These are phyloP conservation scores for Pachydiplax longipennis DNA, from an alignment of 2,888 invertebrate genomes.

Conservation along the genomic window DNA sequence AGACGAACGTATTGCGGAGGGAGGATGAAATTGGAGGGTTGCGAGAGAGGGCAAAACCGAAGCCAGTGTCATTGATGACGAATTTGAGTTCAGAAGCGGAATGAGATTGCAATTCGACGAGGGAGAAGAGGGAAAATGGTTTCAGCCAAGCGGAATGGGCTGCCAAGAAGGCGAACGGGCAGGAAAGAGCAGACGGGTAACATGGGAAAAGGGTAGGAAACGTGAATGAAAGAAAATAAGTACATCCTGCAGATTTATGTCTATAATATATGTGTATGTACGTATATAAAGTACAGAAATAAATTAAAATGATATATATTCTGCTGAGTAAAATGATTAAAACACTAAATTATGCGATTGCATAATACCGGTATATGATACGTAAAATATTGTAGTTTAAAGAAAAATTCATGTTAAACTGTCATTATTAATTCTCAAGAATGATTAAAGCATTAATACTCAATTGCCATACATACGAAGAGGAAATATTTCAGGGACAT, in stretches of 20 bases:
- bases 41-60: background rate
- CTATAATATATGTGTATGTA: too few species aligned
- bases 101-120: constrained; percentile 35
- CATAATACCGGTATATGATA: too few species aligned
- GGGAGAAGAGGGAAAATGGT: background rate
- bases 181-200: background rate
- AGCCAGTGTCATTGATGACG: constrained; percentile 37
- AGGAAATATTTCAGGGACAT: too few species aligned
- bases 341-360: too few species aligned
- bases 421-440: too few species aligned
- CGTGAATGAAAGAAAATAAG: background rate
- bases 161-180: background rate
- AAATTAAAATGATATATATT: too few species aligned
- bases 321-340: too few species aligned
- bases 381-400: too few species aligned
- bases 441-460: too few species aligned
- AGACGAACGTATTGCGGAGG: constrained; percentile 3
- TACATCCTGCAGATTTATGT: background rate
- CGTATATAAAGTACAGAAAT: too few species aligned
- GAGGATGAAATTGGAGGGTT: background rate
- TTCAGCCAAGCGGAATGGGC: background rate
- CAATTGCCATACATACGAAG: too few species aligned
- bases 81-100: constrained; percentile 38
- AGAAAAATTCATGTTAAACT: too few species aligned
- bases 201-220: background rate